These are phyloP conservation scores for Listrodromus nycthemerus DNA, from an alignment of 2,888 invertebrate genomes.

Conservation along the genomic window DNA sequence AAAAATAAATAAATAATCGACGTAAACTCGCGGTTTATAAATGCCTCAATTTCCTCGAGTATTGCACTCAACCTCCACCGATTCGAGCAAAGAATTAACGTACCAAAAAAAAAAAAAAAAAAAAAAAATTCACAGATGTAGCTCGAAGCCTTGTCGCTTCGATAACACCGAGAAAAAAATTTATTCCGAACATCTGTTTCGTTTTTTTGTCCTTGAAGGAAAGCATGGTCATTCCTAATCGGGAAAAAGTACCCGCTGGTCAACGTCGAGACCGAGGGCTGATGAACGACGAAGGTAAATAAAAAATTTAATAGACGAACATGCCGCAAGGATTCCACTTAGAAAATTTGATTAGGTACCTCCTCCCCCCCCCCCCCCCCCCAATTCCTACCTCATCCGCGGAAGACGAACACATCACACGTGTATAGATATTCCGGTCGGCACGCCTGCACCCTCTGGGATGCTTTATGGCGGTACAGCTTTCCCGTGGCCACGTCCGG, in stretches of 20 bases:
- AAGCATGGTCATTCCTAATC: too few relatives aligned
- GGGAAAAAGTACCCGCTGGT: too few relatives aligned
- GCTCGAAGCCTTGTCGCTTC: too few relatives aligned
- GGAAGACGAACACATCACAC: conserved; percentile 22
- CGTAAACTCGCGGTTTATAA: too few relatives aligned
- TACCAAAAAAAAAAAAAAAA: too few relatives aligned
- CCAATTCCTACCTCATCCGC: neutral
- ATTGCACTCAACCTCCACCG: too few relatives aligned
- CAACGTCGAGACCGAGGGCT: neutral
- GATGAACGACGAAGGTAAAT: neutral
- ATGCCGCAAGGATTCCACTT: conserved; percentile 2
- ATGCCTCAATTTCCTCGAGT: too few relatives aligned
- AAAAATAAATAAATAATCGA: too few relatives aligned
- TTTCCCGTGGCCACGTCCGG: conserved; percentile 70
- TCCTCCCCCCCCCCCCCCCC: conserved; percentile 2
- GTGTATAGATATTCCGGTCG: conserved; percentile 29
- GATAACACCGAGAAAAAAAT: too few relatives aligned
- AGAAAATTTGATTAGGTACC: conserved; percentile 42
- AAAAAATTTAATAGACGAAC: conserved; percentile 30
- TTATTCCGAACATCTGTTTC: too few relatives aligned
- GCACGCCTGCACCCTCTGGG: neutral
- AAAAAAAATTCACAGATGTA: conserved; percentile 10
- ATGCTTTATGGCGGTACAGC: conserved; percentile 66
- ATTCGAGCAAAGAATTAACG: too few relatives aligned
- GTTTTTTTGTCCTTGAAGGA: too few relatives aligned